Conservation (phyloP, 2,797 vertebrate species). For the Cuniculus paca region DNA sequence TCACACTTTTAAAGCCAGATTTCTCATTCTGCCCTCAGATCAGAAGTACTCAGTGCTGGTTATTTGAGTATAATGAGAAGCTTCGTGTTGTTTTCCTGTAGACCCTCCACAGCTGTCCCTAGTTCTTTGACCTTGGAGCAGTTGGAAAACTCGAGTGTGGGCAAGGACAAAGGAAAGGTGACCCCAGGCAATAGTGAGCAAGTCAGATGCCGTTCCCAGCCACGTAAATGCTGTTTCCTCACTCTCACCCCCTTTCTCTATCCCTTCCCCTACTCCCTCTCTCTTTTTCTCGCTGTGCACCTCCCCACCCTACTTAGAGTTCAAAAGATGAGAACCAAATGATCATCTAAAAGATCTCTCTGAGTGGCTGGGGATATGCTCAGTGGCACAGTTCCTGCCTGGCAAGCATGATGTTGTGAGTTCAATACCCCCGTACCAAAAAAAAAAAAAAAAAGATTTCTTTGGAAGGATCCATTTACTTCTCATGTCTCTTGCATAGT, state of each 20-base stretch:
- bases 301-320: no score
- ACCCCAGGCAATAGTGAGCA: not conserved
- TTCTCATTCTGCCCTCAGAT: conserved; percentile 28
- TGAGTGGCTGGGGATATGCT: not conserved
- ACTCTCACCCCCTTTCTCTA: no score
- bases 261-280: not conserved
- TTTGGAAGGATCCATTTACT: conserved; percentile 62
- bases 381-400: no score
- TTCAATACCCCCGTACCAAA: no score
- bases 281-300: not conserved
- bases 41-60: not conserved
- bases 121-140: not conserved
- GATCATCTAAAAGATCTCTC: conserved; percentile 54
- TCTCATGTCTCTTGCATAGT: conserved; percentile 54
- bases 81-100: not conserved
- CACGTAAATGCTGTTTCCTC: not conserved
- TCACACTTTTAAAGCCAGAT: conserved; percentile 5
- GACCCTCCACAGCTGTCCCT: not conserved
- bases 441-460: not conserved
- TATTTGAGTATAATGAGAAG: not conserved
- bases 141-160: not conserved
- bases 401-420: no score
- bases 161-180: not conserved
- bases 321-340: not conserved
- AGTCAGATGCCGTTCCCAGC: not conserved